These are phyloP conservation scores for Netelia fuscicornis DNA, from an alignment of 2,888 invertebrate species.

Conservation along the genomic window DNA sequence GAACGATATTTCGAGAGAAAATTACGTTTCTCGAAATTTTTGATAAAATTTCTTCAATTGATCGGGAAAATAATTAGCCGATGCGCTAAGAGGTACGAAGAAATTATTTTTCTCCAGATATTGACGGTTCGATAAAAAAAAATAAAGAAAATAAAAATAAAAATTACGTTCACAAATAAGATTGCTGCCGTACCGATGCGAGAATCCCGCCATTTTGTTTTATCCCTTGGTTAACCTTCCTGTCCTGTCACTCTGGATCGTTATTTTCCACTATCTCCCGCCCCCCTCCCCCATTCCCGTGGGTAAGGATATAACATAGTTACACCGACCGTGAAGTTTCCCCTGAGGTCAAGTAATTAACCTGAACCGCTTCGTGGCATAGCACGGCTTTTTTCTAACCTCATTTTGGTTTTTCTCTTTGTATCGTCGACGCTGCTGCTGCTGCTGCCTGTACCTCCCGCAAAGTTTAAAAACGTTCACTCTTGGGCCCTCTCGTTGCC, in stretches of 20 bases:
- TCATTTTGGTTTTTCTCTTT: conserved; percentile 20
- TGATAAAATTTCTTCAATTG: too few species aligned
- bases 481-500: background rate
- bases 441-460: conserved; percentile 23
- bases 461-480: conserved; percentile 57
- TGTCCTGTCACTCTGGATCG: background rate
- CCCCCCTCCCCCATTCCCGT: background rate
- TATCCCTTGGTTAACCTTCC: background rate
- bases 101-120: too few species aligned
- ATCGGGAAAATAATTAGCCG: too few species aligned
- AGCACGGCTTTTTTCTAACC: conserved; percentile 16
- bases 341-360: conserved; percentile 62
- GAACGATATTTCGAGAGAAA: too few species aligned
- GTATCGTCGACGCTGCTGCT: conserved; percentile 4
- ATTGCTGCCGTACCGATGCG: too few species aligned
- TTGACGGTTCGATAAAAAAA: too few species aligned
- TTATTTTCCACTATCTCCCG: background rate
- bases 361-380: conserved; percentile 59
- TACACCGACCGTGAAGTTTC: conserved; percentile 49
- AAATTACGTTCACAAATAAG: too few species aligned
- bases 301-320: conserved; percentile 30
- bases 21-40: too few species aligned
- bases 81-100: too few species aligned
- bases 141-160: too few species aligned
- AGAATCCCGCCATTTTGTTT: background rate